A percentile compares a stretch with the other conserved stretches of the same genome.
Conservation (phyloP, 2,888 invertebrate species). For the Drosophila paranaensis region DNA sequence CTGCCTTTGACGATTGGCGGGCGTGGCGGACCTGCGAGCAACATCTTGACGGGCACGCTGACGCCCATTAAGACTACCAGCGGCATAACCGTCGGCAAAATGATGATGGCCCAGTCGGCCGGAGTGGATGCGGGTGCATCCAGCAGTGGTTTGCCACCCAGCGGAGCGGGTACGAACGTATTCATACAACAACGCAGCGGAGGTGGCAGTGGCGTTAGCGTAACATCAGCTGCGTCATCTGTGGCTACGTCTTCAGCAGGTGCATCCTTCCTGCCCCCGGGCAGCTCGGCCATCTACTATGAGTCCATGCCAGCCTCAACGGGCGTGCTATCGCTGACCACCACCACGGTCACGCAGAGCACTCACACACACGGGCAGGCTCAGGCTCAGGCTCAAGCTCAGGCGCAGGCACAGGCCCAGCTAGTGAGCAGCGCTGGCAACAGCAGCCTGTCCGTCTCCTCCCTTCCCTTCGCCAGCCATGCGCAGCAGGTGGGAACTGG, state of each 20-base stretch:
- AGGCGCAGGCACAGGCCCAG: constrained; percentile 49
- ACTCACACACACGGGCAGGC: constrained; percentile 63
- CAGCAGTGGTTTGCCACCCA: constrained; percentile 39
- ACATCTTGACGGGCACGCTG: constrained; percentile 83
- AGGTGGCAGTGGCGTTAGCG: constrained; percentile 51
- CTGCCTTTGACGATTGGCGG: constrained; percentile 83
- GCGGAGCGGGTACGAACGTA: constrained; percentile 49
- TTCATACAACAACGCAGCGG: constrained; percentile 59
- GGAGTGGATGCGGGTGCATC: constrained; percentile 30
- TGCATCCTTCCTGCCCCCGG: constrained; percentile 77
- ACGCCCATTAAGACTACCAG: constrained; percentile 83
- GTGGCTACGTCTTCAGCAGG: constrained; percentile 60
- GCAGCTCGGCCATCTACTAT: constrained; percentile 84
- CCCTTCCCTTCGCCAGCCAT: constrained; percentile 79
- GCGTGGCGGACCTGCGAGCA: constrained; percentile 70
- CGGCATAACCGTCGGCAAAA: constrained; percentile 83
- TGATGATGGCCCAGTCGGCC: constrained; percentile 80
- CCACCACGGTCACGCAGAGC: constrained; percentile 83
- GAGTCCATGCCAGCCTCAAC: constrained; percentile 83
- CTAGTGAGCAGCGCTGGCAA: constrained; percentile 64
- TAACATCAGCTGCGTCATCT: constrained; percentile 53
- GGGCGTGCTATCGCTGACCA: constrained; percentile 83
- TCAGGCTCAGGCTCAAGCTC: constrained; percentile 36
- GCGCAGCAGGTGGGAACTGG: constrained; percentile 43
- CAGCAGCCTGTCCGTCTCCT: constrained; percentile 73